Conservation (phyloP, 2,888 invertebrate species). For the Xestia rhomboidea region DNA sequence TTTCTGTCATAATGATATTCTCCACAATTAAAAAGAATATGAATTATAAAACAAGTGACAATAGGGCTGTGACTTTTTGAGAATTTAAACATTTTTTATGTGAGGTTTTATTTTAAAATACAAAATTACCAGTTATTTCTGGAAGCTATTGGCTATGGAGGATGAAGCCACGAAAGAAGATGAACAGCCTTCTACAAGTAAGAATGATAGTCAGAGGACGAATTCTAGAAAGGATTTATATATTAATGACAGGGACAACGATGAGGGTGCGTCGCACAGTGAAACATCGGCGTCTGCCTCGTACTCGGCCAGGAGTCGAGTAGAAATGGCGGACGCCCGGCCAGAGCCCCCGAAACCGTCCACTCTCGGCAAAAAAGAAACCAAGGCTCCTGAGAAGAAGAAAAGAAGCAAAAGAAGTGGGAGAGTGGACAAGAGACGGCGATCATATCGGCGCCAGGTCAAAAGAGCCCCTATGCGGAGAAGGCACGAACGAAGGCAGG, state of each 20-base stretch:
- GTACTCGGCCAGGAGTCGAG: constrained; percentile 68
- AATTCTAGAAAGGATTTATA: constrained; percentile 59
- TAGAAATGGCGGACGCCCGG: constrained; percentile 65
- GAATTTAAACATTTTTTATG: constrained; percentile 45
- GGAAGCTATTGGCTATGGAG: constrained; percentile 76
- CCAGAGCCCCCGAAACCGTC: constrained; percentile 58
- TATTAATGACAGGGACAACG: constrained; percentile 58
- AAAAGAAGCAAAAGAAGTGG: constrained; percentile 61
- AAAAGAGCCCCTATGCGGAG: constrained; percentile 63
- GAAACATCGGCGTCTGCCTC: constrained; percentile 66
- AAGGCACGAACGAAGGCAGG: constrained; percentile 35
- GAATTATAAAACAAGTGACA: constrained; percentile 59
- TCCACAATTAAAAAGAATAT: constrained; percentile 44
- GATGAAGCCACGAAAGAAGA: constrained; percentile 72
- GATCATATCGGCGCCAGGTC: constrained; percentile 60
- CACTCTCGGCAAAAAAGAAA: constrained; percentile 52
- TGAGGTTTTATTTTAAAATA: constrained; percentile 52
- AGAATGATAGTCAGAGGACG: constrained; percentile 68
- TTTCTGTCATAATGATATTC: constrained; percentile 9
- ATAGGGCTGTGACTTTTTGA: constrained; percentile 51
- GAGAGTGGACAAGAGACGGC: constrained; percentile 72
- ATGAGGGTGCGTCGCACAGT: constrained; percentile 66
- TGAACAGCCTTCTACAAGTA: constrained; percentile 72
- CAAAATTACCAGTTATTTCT: constrained; percentile 78
- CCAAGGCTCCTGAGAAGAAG: constrained; percentile 64